Evolutionary conservation across 2,113 vertebrate genomes (phyloP).

Genomic region (Rhea americana): DNA sequence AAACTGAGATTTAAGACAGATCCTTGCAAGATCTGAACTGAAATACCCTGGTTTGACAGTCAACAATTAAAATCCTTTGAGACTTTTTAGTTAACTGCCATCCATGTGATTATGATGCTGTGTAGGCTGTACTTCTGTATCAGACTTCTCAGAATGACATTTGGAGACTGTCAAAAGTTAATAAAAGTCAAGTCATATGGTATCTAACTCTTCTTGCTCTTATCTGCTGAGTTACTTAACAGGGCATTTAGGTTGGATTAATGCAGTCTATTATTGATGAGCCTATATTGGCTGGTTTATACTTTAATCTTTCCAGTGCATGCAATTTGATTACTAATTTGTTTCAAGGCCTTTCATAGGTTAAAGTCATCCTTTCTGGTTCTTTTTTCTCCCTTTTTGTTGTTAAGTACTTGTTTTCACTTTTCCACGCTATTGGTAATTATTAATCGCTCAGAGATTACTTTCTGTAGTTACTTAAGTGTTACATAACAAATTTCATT

Average conservation of each 20-base stretch:
- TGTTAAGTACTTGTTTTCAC: neutral
- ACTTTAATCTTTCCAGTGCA: neutral
- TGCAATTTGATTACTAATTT: neutral
- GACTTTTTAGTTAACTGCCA: neutral
- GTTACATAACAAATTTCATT: neutral
- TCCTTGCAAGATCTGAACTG: neutral
- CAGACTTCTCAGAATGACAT: neutral
- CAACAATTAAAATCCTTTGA: neutral
- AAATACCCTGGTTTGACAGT: neutral
- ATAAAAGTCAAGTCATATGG: neutral
- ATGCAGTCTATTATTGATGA: neutral
- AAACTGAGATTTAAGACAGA: neutral
- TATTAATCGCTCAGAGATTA: neutral
- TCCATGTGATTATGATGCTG: neutral
- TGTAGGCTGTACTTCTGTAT: neutral
- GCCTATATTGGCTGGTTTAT: neutral
- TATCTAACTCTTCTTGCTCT: neutral
- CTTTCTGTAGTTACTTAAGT: neutral
- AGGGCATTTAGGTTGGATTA: neutral
- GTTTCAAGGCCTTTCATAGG: neutral
- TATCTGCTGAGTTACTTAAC: neutral
- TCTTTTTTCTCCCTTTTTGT: neutral
- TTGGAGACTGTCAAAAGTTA: neutral
- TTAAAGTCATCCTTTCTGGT: neutral
- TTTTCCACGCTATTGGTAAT: neutral